These are phyloP conservation scores for Psilanteris sp. DNA, from an alignment of 1,140 invertebrate genomes.

Conservation along the genomic window DNA sequence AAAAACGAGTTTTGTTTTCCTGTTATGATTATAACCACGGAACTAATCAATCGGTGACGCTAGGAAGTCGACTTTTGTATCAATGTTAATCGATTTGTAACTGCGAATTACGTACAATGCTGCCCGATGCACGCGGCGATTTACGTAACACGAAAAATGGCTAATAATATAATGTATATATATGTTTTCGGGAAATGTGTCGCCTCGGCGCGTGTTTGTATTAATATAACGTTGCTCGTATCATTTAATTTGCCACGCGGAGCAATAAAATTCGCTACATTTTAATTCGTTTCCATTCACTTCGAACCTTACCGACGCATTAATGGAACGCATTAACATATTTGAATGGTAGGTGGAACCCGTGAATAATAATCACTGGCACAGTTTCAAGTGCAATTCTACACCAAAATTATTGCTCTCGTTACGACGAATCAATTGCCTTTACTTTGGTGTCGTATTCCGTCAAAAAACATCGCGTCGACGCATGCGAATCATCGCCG, in stretches of 20 bases:
- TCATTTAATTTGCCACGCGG: conserved; percentile 8
- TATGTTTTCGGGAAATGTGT: too few relatives aligned
- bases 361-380: conserved; percentile 46
- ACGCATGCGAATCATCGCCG: too few relatives aligned
- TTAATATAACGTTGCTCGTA: too few relatives aligned
- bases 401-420: conserved; percentile 30
- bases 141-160: conserved; percentile 36
- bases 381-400: conserved; percentile 44
- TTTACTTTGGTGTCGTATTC: too few relatives aligned
- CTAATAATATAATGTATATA: not conserved
- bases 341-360: conserved; percentile 52
- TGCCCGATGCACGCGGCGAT: not conserved
- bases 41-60: conserved; percentile 51
- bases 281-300: conserved; percentile 38
- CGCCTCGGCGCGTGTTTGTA: too few relatives aligned
- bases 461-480: too few relatives aligned
- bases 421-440: conserved; percentile 37
- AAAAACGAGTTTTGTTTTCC: conserved; percentile 33
- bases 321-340: conserved; percentile 49
- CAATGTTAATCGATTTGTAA: conserved; percentile 57
- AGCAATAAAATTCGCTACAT: conserved; percentile 1
- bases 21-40: conserved; percentile 46
- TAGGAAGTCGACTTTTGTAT: conserved; percentile 35
- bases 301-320: conserved; percentile 19
- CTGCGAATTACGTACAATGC: conserved; percentile 26